A percentile compares a stretch with the other conserved stretches of the same genome.
Evolutionary conservation across 1,140 invertebrate genomes (phyloP).

Genomic region (Drosophila mauritiana): DNA sequence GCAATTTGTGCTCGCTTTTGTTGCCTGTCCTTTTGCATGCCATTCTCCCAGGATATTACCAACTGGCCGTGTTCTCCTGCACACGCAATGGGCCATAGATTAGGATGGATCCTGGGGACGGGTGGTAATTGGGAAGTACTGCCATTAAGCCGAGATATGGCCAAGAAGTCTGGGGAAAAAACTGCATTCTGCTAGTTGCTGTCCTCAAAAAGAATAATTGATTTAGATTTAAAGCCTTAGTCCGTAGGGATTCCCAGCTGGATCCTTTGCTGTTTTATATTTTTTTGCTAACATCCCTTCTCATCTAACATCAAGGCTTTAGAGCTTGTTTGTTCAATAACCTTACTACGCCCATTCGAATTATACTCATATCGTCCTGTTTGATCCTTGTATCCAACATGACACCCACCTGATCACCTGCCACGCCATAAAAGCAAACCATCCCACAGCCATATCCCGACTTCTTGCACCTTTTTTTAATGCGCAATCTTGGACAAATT

Average conservation of each 20-base stretch:
- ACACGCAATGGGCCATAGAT: constrained; percentile 42
- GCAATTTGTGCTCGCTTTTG: constrained; percentile 66
- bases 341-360: too few relatives aligned
- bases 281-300: not conserved
- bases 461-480: constrained; percentile 45
- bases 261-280: not conserved
- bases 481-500: constrained; percentile 56
- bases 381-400: constrained; percentile 7
- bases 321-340: too few relatives aligned
- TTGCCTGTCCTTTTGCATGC: constrained; percentile 51
- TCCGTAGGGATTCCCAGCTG: not conserved
- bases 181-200: not conserved
- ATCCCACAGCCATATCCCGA: constrained; percentile 15
- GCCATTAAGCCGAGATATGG: constrained; percentile 42
- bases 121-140: not conserved
- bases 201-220: not conserved
- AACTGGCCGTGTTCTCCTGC: constrained; percentile 34
- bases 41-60: constrained; percentile 52
- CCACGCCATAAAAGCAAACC: constrained; percentile 28
- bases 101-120: not conserved
- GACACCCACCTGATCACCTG: constrained; percentile 20
- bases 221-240: not conserved
- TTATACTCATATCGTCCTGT: not conserved
- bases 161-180: constrained; percentile 1
- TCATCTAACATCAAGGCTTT: too few relatives aligned